These are phyloP conservation scores for Nerophis lumbriciformis DNA, from an alignment of 2,113 vertebrate genomes.

Conservation along the genomic window DNA sequence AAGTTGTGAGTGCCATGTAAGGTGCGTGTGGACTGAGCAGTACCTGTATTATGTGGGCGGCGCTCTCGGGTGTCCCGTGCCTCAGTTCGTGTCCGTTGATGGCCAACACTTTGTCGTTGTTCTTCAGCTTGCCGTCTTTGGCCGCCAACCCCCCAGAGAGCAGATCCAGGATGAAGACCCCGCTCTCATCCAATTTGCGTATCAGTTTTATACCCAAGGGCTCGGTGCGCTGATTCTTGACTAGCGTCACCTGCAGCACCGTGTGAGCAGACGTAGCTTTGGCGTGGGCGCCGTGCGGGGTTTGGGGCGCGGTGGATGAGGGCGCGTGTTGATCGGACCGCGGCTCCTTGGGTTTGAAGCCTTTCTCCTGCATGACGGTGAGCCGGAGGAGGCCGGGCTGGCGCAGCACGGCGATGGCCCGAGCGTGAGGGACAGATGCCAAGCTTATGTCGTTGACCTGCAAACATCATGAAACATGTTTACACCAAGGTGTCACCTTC, in stretches of 20 bases:
- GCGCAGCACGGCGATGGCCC: constrained; percentile 77
- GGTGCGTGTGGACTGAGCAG: too few species aligned
- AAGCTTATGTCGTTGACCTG: constrained; percentile 86
- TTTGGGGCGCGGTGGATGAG: constrained; percentile 31
- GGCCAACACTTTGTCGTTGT: constrained; percentile 85
- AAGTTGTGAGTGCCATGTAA: too few species aligned
- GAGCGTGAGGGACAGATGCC: constrained; percentile 78
- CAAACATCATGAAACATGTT: constrained; percentile 10
- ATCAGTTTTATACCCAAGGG: constrained; percentile 89
- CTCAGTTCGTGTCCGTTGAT: constrained; percentile 89
- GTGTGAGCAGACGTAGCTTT: constrained; percentile 45
- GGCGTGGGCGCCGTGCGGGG: constrained; percentile 47
- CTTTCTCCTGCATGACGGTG: constrained; percentile 88
- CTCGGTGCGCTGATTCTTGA: constrained; percentile 79
- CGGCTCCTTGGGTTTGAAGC: constrained; percentile 73
- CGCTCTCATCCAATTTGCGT: constrained; percentile 82
- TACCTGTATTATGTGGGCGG: constrained; percentile 93
- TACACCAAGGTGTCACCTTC: too few species aligned
- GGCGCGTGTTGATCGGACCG: constrained; percentile 52
- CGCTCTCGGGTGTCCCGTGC: constrained; percentile 87
- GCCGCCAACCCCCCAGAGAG: constrained; percentile 84
- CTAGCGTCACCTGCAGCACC: constrained; percentile 80
- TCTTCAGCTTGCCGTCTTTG: constrained; percentile 83
- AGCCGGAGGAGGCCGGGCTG: constrained; percentile 76
- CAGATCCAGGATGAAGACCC: constrained; percentile 87